Conservation (phyloP, 2,113 vertebrate species). For the Ailuropoda melanoleuca region DNA sequence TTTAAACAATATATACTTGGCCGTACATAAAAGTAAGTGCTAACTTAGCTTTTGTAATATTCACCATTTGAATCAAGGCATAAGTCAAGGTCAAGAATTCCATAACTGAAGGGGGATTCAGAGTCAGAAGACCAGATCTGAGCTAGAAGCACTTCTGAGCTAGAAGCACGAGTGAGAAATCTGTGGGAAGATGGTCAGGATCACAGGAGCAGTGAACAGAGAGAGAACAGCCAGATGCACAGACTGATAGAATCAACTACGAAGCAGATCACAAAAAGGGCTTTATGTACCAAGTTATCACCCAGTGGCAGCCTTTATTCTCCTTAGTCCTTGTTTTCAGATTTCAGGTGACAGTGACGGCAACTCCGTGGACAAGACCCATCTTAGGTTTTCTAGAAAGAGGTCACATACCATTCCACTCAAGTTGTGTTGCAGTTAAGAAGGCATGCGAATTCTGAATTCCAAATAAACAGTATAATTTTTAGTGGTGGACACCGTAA, state of each 20-base stretch:
- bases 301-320: not conserved
- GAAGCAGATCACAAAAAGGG: not conserved
- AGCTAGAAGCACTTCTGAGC: not conserved
- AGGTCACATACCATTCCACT: not conserved
- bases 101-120: not conserved
- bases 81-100: not conserved
- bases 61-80: not conserved
- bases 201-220: not conserved
- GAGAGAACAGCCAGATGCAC: not conserved
- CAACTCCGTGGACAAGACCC: not conserved
- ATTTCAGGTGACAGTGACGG: not conserved
- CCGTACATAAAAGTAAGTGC: not conserved
- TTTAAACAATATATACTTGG: not conserved
- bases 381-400: not conserved
- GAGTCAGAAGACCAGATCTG: not conserved
- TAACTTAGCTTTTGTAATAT: not conserved
- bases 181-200: not conserved
- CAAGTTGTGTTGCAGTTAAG: not conserved
- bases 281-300: not conserved
- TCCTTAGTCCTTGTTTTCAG: not conserved
- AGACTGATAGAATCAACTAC: not conserved
- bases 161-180: not conserved
- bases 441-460: not conserved
- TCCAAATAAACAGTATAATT: conserved; percentile 41
- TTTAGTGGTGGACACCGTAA: not conserved